Evolutionary conservation across 2,888 invertebrate genomes (phyloP), one percentile per base, ranked within the genome.

Genomic region (Lepetodrilus schrolli): DNA sequence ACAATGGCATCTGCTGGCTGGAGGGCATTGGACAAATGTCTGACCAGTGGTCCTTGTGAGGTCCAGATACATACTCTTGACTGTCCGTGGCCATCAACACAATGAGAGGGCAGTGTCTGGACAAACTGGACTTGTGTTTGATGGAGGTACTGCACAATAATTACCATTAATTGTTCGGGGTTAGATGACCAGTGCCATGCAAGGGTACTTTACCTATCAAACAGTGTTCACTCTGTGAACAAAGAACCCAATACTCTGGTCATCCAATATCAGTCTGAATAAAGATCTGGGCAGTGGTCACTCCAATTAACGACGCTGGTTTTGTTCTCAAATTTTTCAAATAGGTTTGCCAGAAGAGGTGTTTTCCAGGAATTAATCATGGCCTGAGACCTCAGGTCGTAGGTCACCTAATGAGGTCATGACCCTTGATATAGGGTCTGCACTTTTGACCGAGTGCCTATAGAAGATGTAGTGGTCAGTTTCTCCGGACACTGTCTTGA

Each of bases 331-430:
- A 10, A 47, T 30, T 58, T 38, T 43, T 43, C 13, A 49, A 37
- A 49, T 17, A 21, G 37, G 65, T 26, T 17, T 13, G 23, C 20
- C 4, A 36, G 69, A 47, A 38, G 13, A 34, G 36, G 23, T 66
- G 50, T 65, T 51, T 58, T 74, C 30, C 75, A 73, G 73, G 73
- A 76, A 74, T 74, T 79, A 78, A 79, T 78, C 77, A 72, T 73
- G 76, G 74, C 70, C 75, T 73, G 58, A 74, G 72, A 75, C 71
- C 72, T 37, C 51, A 50, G 78, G 76, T 73, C 71, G 75, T 36
- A 76, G 74, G 76, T 73, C 70, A 72, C 50, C 76, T 71, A 71
- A 50, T 72, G 70, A 74, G 79, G 79, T 79, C 77, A 47, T 50
- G 43, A 48, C 70, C 76, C 66, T 50, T 73, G 51, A 21, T 43